Base-by-base conservation (phyloP, 2,113 vertebrate genomes). In the Leptobrachium ailaonicum region DNA sequence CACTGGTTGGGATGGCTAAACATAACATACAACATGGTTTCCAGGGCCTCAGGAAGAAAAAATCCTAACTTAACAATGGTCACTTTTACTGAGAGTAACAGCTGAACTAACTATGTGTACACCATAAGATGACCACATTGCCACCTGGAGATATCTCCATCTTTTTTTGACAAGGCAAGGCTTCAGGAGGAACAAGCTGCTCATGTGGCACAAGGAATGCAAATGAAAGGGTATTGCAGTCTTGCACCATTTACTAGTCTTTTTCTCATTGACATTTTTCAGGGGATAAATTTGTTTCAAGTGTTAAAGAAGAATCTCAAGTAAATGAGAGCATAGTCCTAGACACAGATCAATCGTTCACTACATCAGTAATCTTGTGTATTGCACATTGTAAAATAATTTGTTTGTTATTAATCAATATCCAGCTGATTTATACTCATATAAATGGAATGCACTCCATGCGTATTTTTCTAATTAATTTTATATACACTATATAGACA, bases 101-200 rank as follows among this genome's bases (percentile, higher is more conserved):
- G 75, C 75, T 77, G 75, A 69, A 77, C 75, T 70, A 77, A 70
- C 66, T 66, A 56, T 77, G n/a, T 56, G 20, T n/a, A 41, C 41
- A 50, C 42, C 53, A 69, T 12, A 2, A 69, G 41, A 69, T 43
- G 50, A 56, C 10, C 3, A 2, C 56, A 60, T 60, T 60, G 4
- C 11, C 6, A 3, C 10, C 56, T 4, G 11, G 56, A 41, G 63
- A 58, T 56, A 69, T 44, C 68, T 67, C 73, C 45, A 44, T 69
- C 75, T 67, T 11, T 45, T 20, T 50, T 68, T 20, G 13, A 3
- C 3, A 60, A 8, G 8, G 3, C 56, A 60, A 12, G 56, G 10
- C 13, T 13, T 60, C 56, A 60, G 11, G 10, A 14, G 56, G 11
- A 60, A 60, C 13, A 14, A 13, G 4, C 56, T 60, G 56, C 10